Base-by-base conservation (phyloP, 2,113 vertebrate species). In the Thunnus maccoyii region DNA sequence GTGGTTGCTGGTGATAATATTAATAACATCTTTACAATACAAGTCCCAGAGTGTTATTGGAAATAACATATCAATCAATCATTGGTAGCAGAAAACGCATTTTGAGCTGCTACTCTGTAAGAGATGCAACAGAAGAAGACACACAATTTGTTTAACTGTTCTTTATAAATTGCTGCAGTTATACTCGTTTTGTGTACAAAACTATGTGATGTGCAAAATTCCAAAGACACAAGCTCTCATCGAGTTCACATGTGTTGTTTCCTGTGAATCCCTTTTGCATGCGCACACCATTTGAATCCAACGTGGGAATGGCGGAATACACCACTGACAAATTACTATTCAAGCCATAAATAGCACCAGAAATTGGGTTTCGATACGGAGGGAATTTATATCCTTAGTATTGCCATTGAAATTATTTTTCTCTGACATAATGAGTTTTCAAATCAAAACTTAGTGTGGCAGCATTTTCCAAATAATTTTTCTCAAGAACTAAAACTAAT, bases 401-500 rank as follows among this genome's bases (percentile, higher is more conserved):
- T 72, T 18, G 9, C 25, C 17, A 10, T 51, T 13, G 7, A 66
- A 30, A 55, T 75, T 5, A 22, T 63, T n/a, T 51, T n/a, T 11
- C 2, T 27, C 14, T n/a, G n/a, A n/a, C 20, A 15, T 13, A 51
- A 68, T 18, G 25, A 30, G 18, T 44, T 62, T 70, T 47, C 9
- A 27, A 18, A 41, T 41, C 18, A 22, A 9, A 17, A 9, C 30
- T 25, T 2, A 16, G 16, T 12, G 20, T 12, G 13, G 4, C 25
- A 14, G 18, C 3, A 13, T 30, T 36, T 66, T 12, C 9, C 3
- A 1, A 11, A 12, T 66, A 7, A 48, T 18, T 48, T 41, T 62
- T 18, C n/a, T 60, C 57, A n/a, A 61, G 20, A 27, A 15, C 20
- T 12, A 27, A 71, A 64, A 60, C 46, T 11, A 52, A 73, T 74